Evolutionary conservation across 2,113 vertebrate species (phyloP).

Genomic region (Pipa parva): DNA sequence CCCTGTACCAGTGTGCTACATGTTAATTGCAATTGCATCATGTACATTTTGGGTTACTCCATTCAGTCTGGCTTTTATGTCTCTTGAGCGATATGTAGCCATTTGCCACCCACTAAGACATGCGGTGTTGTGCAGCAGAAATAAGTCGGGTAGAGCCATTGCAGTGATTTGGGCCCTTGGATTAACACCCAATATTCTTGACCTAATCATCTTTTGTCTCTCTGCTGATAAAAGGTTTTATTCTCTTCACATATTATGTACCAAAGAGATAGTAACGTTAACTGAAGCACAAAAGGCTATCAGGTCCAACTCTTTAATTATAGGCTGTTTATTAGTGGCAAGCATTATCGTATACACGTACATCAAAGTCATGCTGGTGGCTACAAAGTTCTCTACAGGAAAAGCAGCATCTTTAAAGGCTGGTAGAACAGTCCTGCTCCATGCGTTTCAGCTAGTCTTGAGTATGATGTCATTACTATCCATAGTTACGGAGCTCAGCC

Average conservation of each 20-base stretch:
- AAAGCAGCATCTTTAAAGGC: slow-evolving; percentile 8
- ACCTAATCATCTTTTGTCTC: not conserved
- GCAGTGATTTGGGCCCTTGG: slow-evolving; percentile 5
- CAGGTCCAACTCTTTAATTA: not conserved
- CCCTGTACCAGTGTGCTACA: not conserved
- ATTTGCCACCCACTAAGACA: slow-evolving; percentile 18
- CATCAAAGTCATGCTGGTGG: slow-evolving; percentile 7
- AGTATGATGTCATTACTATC: not conserved
- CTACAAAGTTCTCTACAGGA: not conserved
- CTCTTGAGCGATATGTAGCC: slow-evolving; percentile 27
- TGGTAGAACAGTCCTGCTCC: slow-evolving; percentile 11
- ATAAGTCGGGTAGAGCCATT: not conserved
- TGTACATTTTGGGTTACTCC: slow-evolving; percentile 5
- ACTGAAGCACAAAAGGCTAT: not conserved
- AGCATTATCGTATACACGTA: slow-evolving; percentile 23
- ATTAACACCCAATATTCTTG: not conserved
- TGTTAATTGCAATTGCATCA: not conserved
- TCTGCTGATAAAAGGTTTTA: not conserved
- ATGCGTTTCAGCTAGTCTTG: slow-evolving; percentile 5
- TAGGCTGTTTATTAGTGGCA: not conserved
- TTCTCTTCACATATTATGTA: not conserved
- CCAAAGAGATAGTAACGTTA: not conserved
- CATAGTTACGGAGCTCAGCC: not conserved
- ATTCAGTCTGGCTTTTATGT: slow-evolving; percentile 21
- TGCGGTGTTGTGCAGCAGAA: not conserved